phyloP scores from a whole-genome alignment of 2,888 invertebrate genomes.

The Euspilapteryx auroguttella region DNA sequence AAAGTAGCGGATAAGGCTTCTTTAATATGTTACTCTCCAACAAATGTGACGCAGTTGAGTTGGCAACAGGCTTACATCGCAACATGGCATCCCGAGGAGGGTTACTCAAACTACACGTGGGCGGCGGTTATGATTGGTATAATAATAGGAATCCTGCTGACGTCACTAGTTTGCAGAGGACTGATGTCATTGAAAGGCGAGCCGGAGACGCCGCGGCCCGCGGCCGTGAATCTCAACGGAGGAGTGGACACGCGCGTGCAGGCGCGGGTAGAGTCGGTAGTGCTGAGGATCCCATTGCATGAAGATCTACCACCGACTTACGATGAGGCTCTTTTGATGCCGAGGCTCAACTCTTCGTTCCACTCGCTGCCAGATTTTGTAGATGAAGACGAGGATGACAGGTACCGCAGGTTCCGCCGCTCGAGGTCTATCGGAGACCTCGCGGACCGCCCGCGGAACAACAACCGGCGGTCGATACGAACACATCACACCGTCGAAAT shows the following conservation, averaged over 20 bases:
- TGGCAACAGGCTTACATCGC: constrained; percentile 71
- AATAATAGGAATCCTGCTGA: constrained; percentile 54
- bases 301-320: constrained; percentile 68
- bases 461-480: constrained; percentile 38
- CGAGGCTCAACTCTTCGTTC: constrained; percentile 65
- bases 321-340: constrained; percentile 75
- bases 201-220: constrained; percentile 26
- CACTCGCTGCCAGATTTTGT: constrained; percentile 57
- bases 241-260: constrained; percentile 11
- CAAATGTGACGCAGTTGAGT: constrained; percentile 62
- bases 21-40: constrained; percentile 69
- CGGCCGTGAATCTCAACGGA: constrained; percentile 32
- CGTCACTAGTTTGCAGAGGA: constrained; percentile 59
- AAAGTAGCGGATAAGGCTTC: constrained; percentile 40
- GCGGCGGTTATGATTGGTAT: constrained; percentile 55
- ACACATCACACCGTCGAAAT: constrained; percentile 26
- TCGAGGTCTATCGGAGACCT: constrained; percentile 51
- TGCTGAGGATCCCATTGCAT: constrained; percentile 29
- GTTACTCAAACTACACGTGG: constrained; percentile 42
- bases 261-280: constrained; percentile 25
- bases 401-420: constrained; percentile 23
- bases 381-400: constrained; percentile 27
- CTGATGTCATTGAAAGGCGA: constrained; percentile 38
- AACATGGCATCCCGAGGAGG: constrained; percentile 59
- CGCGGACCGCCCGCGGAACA: constrained; percentile 29